Base-by-base conservation (phyloP, 1,140 invertebrate genomes). In the Tetragonula clypearis region DNA sequence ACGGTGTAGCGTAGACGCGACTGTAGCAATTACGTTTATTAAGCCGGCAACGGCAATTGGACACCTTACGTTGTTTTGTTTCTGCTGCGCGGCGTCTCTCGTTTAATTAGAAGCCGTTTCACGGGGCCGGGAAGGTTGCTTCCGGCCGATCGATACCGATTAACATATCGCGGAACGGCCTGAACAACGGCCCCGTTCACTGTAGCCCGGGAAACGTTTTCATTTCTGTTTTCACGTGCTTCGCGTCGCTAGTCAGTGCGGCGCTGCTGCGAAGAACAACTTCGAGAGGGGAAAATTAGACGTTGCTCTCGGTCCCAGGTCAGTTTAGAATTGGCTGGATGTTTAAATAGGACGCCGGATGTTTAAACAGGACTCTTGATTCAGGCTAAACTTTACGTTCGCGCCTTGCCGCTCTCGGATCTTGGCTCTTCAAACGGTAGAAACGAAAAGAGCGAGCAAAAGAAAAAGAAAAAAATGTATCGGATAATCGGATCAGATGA, bases 1-100 rank as follows among this genome's bases (percentile, higher is more conserved):
- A 14, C 35, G 8, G 11, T 75, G 30, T 53, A 49, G 41, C 41
- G 23, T 21, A 78, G 60, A 78, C 23, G 75, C 75, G 60, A 78
- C 60, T 26, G 60, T 78, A 78, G 75, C 17, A 65, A 78, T 78
- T 78, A 53, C 75, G 60, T 78, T 78, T 78, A 60, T 65, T 78
- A 78, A 78, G 35, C n/a, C 21, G 23, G 60, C 58, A 11, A 49
- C 75, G 41, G 60, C 15, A 65, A 78, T 78, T 65, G 8, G 23
- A 65, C 41, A 9, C 49, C 15, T 26, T n/a, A 14, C 21, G 30
- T 23, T 6, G 60, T 65, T 78, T 78, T 65, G 75, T 78, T 65
- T 26, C 19, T 11, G 35, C 23, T 60, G 0, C 5, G 0, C 11
- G 15, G 41, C 30, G n/a, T 26, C 49, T 21, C 23, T 49, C 35